phyloP scores from a whole-genome alignment of 2,888 invertebrate genomes.

The Oithona nana region DNA sequence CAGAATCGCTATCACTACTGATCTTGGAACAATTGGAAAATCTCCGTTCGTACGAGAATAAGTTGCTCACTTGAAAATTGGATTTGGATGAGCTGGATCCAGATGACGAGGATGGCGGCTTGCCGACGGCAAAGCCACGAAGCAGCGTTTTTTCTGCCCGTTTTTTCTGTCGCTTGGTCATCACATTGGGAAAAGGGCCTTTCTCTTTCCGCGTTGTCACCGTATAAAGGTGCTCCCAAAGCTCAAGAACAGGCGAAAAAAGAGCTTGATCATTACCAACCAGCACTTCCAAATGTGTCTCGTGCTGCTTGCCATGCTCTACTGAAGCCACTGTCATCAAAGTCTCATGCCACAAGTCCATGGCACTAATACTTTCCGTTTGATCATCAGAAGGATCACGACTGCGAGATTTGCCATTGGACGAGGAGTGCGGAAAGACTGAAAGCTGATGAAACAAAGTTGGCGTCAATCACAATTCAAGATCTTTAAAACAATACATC shows the following conservation, averaged over 20 bases:
- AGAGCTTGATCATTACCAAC: no score
- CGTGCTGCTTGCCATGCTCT: not conserved
- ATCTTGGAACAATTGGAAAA: not conserved
- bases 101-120: not conserved
- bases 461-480: no score
- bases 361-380: not conserved
- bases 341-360: constrained; percentile 13
- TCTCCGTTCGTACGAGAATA: not conserved
- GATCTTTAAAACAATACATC: no score
- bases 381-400: not conserved
- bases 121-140: not conserved
- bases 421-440: not conserved
- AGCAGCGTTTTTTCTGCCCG: not conserved
- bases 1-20: not conserved
- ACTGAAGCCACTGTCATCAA: constrained; percentile 7
- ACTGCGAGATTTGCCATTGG: not conserved
- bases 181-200: not conserved
- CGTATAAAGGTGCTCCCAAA: not conserved
- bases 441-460: no score
- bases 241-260: no score
- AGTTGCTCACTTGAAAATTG: not conserved
- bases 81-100: not conserved
- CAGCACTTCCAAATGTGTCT: not conserved
- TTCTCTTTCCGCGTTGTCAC: not conserved
- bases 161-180: not conserved